Percentiles rank a stretch among this genome's conserved stretches.
Evolutionary conservation across 1,140 invertebrate species (phyloP).

Genomic region (Dinothrombium tinctorium): DNA sequence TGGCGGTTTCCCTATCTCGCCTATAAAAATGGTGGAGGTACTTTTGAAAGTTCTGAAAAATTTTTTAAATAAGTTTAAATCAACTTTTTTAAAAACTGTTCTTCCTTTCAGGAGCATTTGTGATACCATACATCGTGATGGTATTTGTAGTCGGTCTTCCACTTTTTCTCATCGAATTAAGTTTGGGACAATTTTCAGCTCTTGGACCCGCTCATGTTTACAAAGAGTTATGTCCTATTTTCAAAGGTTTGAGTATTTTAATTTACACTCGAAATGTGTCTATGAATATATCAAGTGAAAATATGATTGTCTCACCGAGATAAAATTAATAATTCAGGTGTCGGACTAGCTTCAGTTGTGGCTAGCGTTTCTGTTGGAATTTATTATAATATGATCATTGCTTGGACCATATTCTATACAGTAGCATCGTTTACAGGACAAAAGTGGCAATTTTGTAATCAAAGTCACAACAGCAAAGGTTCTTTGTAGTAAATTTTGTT

Average conservation of each 20-base stretch:
- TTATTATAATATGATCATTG: conserved; percentile 32
- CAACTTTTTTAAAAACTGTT: neutral
- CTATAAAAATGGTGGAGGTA: conserved; percentile 63
- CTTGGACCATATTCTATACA: conserved; percentile 30
- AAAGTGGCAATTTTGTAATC: conserved; percentile 15
- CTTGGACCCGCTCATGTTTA: conserved; percentile 47
- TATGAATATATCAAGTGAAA: neutral
- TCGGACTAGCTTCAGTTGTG: conserved; percentile 18
- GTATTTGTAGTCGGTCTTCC: conserved; percentile 39
- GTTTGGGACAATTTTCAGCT: conserved; percentile 48
- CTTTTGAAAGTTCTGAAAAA: neutral
- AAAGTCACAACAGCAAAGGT: neutral
- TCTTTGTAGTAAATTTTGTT: neutral
- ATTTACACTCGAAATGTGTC: no score
- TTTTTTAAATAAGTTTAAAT: neutral
- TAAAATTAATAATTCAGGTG: conserved; percentile 17
- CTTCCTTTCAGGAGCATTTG: conserved; percentile 32
- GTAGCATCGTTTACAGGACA: conserved; percentile 19
- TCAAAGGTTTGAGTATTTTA: conserved; percentile 29
- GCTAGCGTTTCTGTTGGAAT: conserved; percentile 31
- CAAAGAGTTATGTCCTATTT: conserved; percentile 43
- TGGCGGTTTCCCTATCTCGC: conserved; percentile 74
- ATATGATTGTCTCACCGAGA: no score
- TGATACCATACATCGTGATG: conserved; percentile 37
- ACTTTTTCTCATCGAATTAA: conserved; percentile 44